These are phyloP conservation scores for Dolomedes plantarius DNA, from an alignment of 2,888 invertebrate species.

Conservation along the genomic window DNA sequence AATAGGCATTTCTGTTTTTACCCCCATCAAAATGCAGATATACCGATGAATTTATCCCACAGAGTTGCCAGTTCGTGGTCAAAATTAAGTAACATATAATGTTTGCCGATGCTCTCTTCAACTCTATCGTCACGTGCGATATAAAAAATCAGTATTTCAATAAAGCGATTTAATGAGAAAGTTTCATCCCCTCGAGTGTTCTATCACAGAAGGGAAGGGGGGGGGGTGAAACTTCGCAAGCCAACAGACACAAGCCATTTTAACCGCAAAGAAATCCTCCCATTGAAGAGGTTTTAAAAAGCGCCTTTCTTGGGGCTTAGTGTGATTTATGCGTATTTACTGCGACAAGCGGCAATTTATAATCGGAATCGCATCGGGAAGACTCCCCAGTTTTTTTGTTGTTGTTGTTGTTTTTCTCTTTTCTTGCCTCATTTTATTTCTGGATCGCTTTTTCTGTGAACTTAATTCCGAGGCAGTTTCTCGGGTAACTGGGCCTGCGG, in stretches of 20 bases:
- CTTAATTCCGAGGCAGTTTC: neutral
- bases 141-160: neutral
- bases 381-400: too few species aligned
- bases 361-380: constrained; percentile 51
- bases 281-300: constrained; percentile 35
- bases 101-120: too few species aligned
- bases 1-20: too few species aligned
- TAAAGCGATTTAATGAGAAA: neutral
- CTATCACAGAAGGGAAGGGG: neutral
- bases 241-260: too few species aligned
- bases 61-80: too few species aligned
- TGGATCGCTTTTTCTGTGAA: neutral
- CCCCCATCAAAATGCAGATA: too few species aligned
- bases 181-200: neutral
- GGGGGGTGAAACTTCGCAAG: too few species aligned
- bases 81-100: too few species aligned
- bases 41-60: too few species aligned
- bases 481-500: neutral
- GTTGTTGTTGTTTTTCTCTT: neutral
- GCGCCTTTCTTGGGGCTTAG: constrained; percentile 32
- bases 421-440: neutral
- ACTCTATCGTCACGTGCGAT: too few species aligned
- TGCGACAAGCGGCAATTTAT: constrained; percentile 60
- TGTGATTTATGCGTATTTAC: constrained; percentile 60
- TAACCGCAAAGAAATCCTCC: neutral